Conservation (phyloP, 2,888 invertebrate species). For the Pollenia griseotomentosa region DNA sequence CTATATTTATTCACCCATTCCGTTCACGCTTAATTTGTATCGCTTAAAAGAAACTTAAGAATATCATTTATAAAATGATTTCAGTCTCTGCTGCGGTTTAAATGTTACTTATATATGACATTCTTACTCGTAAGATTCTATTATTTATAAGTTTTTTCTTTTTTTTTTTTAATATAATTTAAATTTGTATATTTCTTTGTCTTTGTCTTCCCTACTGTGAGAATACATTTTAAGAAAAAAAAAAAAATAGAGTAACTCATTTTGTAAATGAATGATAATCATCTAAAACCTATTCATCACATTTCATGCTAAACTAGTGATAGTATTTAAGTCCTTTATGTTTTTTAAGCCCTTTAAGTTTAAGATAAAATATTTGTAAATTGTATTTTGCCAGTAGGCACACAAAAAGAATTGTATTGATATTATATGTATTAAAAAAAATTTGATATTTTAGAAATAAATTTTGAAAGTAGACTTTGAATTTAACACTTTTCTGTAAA, state of each 20-base stretch:
- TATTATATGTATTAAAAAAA: conserved; percentile 30
- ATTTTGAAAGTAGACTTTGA: neutral
- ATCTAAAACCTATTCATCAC: conserved; percentile 70
- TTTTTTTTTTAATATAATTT: neutral
- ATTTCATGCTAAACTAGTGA: conserved; percentile 72
- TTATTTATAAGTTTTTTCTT: neutral
- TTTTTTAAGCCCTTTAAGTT: conserved; percentile 2
- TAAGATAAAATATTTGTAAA: conserved; percentile 31
- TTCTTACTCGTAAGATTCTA: conserved; percentile 14
- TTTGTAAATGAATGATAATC: neutral
- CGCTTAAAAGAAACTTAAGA: neutral
- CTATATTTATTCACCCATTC: conserved; percentile 7
- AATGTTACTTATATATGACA: conserved; percentile 23
- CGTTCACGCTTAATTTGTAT: conserved; percentile 48
- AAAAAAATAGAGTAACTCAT: neutral
- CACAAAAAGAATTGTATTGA: conserved; percentile 47
- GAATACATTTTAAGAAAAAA: conserved; percentile 5
- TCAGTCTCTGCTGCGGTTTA: conserved; percentile 29
- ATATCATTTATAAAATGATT: conserved; percentile 59
- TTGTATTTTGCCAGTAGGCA: conserved; percentile 5
- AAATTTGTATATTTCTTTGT: neutral
- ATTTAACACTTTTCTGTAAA: too few species aligned
- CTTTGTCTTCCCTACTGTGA: conserved; percentile 28
- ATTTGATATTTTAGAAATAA: conserved; percentile 21
- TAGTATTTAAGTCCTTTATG: conserved; percentile 54